A percentile compares a stretch with the other conserved stretches of the same genome.
Evolutionary conservation across 1,140 invertebrate genomes (phyloP).

Genomic region (Bombus waltoni): DNA sequence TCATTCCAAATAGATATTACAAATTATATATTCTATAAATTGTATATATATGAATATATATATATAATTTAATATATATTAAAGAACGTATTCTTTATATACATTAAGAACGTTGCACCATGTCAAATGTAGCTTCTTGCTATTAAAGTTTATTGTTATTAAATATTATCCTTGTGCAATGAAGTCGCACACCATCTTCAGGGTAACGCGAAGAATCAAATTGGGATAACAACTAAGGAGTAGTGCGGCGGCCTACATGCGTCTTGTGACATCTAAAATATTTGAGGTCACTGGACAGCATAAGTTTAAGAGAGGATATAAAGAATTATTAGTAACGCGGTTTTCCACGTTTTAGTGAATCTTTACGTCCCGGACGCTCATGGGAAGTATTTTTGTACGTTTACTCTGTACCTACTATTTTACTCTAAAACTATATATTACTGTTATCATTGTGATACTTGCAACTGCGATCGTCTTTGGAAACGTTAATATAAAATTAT

Average conservation of each 20-base stretch:
- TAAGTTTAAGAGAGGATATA: conserved; percentile 60
- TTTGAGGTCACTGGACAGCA: conserved; percentile 50
- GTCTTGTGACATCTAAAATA: conserved; percentile 52
- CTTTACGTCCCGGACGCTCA: conserved; percentile 70
- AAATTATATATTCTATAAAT: conserved; percentile 11
- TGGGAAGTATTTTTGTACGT: conserved; percentile 80
- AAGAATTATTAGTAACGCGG: conserved; percentile 62
- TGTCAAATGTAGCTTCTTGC: conserved; percentile 31
- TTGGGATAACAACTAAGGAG: conserved; percentile 61
- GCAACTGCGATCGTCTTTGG: conserved; percentile 69
- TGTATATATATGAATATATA: background rate
- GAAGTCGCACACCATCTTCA: conserved; percentile 63
- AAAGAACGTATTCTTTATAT: conserved; percentile 43
- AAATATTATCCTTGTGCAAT: conserved; percentile 34
- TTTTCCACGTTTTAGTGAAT: conserved; percentile 72
- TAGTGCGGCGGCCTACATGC: conserved; percentile 67
- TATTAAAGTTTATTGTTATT: conserved; percentile 37
- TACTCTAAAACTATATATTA: conserved; percentile 74
- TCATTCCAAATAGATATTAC: conserved; percentile 45
- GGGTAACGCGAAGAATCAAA: conserved; percentile 61
- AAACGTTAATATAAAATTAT: conserved; percentile 66
- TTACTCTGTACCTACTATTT: conserved; percentile 77
- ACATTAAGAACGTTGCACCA: conserved; percentile 38
- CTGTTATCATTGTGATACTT: conserved; percentile 78
- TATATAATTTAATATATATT: conserved; percentile 1